Base-by-base conservation (phyloP, 2,797 vertebrate species). In the Ctenosaura bakeri region DNA sequence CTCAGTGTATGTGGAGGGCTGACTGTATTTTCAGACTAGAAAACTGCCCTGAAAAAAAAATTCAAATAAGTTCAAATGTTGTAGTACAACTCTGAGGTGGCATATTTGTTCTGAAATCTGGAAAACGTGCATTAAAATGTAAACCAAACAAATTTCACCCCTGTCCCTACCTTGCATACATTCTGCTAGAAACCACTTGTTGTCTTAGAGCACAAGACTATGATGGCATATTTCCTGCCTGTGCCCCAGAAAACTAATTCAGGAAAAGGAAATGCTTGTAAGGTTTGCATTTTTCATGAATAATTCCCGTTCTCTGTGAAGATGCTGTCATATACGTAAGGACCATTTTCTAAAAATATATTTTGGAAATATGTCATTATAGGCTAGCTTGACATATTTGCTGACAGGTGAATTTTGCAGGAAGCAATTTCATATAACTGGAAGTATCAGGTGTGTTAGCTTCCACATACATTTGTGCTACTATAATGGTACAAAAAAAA, bases 351-450 rank as follows among this genome's bases (percentile, higher is more conserved):
- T 59, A 90, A 88, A 2, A 0, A 1, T 59, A 69, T 1, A 62
- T 0, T 56, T 50, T 74, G 0, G 74, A 22, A 2, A 71, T 78
- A 87, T 87, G 5, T 86, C 16, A 85, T 50, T 29, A 69, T n/a
- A 6, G 0, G 80, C 76, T 90, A 22, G 0, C 62, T 92, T 85
- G 71, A 24, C n/a, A 85, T 62, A 88, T 62, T 32, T 94, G 6
- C 64, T 90, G 83, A 86, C 77, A 85, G 83, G 81, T 0, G 1
- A 85, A 22, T 35, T 79, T 73, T 92, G 38, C 76, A 89, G 50
- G 32, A 8, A 83, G 22, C 79, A 94, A 52, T n/a, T 88, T 20
- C 8, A 88, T 26, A 18, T 89, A 71, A 77, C 89, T 35, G 0
- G 1, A 91, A 35, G 18, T 91, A 74, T 4, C 2, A 89, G 89